Evolutionary conservation across 1,140 invertebrate genomes (phyloP).

Genomic region (Carcinoscorpius rotundicauda): DNA sequence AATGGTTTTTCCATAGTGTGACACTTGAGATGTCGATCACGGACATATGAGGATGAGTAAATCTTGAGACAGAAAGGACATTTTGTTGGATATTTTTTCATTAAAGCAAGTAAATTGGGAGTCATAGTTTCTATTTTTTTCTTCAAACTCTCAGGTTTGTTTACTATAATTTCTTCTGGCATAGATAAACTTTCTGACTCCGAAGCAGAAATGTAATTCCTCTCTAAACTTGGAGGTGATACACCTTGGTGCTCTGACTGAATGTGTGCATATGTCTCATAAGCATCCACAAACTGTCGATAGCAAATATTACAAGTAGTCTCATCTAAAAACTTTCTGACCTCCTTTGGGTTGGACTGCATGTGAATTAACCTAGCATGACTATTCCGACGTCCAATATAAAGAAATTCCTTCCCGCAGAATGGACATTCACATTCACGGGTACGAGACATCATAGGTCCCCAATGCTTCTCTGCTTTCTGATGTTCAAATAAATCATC

Average conservation of each 20-base stretch:
- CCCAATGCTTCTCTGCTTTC: constrained; percentile 15
- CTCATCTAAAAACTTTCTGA: constrained; percentile 13
- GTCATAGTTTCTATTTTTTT: constrained; percentile 3
- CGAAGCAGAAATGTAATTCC: not conserved
- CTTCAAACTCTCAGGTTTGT: not conserved
- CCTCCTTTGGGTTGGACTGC: constrained; percentile 5
- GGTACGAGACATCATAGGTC: constrained; percentile 9
- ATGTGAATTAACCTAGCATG: constrained; percentile 12
- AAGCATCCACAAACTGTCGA: constrained; percentile 12
- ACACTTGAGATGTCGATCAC: constrained; percentile 13
- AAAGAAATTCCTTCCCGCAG: constrained; percentile 15
- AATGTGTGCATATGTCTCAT: constrained; percentile 8
- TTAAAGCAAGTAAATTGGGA: constrained; percentile 5
- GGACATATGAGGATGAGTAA: constrained; percentile 3
- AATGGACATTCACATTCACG: constrained; percentile 15
- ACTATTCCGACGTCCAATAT: constrained; percentile 10
- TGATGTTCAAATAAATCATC: constrained; percentile 13
- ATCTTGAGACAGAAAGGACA: constrained; percentile 14
- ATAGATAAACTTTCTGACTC: not conserved
- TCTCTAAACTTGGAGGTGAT: not conserved
- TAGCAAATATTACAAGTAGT: constrained; percentile 18
- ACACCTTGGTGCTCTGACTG: constrained; percentile 8
- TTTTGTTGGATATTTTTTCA: constrained; percentile 8
- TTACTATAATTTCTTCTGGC: too few species aligned
- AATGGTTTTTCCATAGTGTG: constrained; percentile 6